A percentile compares a stretch with the other conserved stretches of the same genome.
Conservation (phyloP, 2,797 vertebrate species). For the Sebastes ruberrimus region DNA sequence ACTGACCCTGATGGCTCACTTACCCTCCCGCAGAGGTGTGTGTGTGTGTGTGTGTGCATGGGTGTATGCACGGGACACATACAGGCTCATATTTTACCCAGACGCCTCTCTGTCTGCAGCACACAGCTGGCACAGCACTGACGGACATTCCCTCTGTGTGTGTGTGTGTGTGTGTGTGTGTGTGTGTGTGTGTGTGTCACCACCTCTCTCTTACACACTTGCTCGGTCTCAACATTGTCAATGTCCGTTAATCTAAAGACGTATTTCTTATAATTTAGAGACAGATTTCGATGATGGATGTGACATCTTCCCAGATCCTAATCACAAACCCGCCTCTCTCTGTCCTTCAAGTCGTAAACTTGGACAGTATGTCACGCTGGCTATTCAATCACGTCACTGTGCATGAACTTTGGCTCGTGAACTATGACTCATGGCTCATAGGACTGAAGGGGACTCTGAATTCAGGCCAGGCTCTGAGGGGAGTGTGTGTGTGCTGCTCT, state of each 20-base stretch:
- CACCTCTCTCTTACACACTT: conserved; percentile 1
- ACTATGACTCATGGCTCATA: conserved; percentile 51
- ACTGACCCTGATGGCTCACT: conserved; percentile 78
- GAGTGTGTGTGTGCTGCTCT: background rate
- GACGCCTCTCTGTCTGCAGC: conserved; percentile 82
- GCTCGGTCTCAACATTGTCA: conserved; percentile 1
- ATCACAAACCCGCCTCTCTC: background rate
- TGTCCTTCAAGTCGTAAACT: conserved; percentile 8
- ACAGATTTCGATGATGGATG: conserved; percentile 16
- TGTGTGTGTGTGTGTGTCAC: conserved; percentile 12
- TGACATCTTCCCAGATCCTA: conserved; percentile 2
- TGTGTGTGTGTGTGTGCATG: conserved; percentile 15
- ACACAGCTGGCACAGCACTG: conserved; percentile 65
- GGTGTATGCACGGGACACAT: conserved; percentile 42
- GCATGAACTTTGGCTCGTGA: conserved; percentile 45
- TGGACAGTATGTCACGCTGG: background rate
- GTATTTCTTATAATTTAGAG: conserved; percentile 22
- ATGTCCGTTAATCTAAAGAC: conserved; percentile 7
- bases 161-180: conserved; percentile 16
- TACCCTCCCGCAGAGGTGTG: conserved; percentile 47
- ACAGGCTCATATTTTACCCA: conserved; percentile 75
- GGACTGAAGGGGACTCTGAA: conserved; percentile 39
- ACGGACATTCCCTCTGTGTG: conserved; percentile 67
- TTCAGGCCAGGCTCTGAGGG: conserved; percentile 32
- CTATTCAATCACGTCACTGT: conserved; percentile 26